Conservation (phyloP, 2,888 invertebrate species). For the Lepidochrysops patricia region DNA sequence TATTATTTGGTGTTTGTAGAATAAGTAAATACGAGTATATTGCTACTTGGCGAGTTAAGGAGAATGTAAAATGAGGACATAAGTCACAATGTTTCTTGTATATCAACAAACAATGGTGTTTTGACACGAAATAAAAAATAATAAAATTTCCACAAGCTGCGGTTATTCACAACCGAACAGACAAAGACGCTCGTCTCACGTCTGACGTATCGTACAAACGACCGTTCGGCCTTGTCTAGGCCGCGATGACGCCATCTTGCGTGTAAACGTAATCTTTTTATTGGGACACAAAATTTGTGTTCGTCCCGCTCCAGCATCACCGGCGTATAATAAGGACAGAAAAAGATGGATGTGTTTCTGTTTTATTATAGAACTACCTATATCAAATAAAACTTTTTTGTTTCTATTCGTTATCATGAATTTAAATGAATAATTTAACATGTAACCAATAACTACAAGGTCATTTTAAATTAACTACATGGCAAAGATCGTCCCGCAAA, state of each 20-base stretch:
- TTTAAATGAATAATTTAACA: not conserved
- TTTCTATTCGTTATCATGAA: not conserved
- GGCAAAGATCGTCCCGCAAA: not conserved
- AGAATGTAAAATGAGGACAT: not conserved
- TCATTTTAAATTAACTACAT: not conserved
- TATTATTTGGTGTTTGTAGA: too few species aligned
- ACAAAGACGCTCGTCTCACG: conserved; percentile 59
- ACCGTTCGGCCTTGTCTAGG: conserved; percentile 74
- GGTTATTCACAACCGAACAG: conserved; percentile 36
- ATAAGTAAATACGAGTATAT: not conserved
- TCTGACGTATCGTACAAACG: conserved; percentile 65
- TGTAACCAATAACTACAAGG: not conserved
- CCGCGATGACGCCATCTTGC: conserved; percentile 70
- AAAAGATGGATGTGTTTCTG: conserved; percentile 16
- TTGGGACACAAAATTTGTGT: conserved; percentile 50
- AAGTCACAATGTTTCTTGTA: not conserved
- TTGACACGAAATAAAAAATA: not conserved
- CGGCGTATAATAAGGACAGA: conserved; percentile 9
- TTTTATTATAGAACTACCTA: not conserved
- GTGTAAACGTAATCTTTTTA: conserved; percentile 61
- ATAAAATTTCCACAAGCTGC: conserved; percentile 30
- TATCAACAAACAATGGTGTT: not conserved
- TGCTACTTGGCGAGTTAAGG: not conserved
- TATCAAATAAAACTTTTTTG: not conserved
- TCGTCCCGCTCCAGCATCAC: conserved; percentile 42